Base-by-base conservation (phyloP, 2,113 vertebrate genomes). In the Zingel zingel region DNA sequence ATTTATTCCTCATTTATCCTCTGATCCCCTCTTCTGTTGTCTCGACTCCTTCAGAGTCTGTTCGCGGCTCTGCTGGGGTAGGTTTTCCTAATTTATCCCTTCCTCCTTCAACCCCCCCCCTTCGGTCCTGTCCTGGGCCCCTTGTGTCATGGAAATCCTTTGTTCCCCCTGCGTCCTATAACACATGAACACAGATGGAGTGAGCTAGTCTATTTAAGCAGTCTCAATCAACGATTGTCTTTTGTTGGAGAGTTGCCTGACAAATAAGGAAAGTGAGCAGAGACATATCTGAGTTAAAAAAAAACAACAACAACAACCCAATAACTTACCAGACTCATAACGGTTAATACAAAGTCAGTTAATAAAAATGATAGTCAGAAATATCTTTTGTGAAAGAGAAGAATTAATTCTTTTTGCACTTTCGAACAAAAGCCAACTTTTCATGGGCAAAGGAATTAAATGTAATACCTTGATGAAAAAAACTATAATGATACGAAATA, bases 61-160 rank as follows among this genome's bases (percentile, higher is more conserved):
- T 80, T 81, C 54, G 3, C 1, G 1, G 77, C 88, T 86, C 81
- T 50, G 74, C 84, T 79, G 69, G 83, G 61, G 56, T 36, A 69
- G 36, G 23, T 83, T 83, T 80, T 80, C 74, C 81, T 86, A 90
- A 91, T 91, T 93, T 84, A 85, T 84, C 86, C 80, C 64, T 53
- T 71, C 56, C 69, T 54, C 57, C 74, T n/a, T 54, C 19, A 16
- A 12, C 71, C 19, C 12, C 73, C 21, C 10, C 50, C 69, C 36
- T 43, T 19, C 18, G 13, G 53, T 21, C 74, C 74, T 73, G 73
- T 86, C 74, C 76, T 65, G 86, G 90, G 88, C 88, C 91, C 89
- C 90, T 91, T 88, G 87, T 91, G 89, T 89, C 87, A 82, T 76
- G 75, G 80, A 88, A 88, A 92, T 83, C 92, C 91, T 93, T 94